phyloP scores from a whole-genome alignment of 2,797 vertebrate genomes.

The Coregonus sp. region DNA sequence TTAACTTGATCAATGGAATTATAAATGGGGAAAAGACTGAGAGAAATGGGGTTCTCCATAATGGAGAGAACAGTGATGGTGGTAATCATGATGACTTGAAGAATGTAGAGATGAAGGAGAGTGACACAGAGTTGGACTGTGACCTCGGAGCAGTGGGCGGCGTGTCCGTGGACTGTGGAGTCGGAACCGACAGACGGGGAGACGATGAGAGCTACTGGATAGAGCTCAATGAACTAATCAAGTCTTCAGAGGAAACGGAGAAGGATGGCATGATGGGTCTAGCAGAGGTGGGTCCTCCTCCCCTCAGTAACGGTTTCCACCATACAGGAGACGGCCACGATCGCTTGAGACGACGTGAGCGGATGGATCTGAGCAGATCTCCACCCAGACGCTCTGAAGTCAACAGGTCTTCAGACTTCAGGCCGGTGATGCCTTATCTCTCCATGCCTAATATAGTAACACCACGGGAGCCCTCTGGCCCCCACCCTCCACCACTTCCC shows the following conservation, averaged over 20 bases:
- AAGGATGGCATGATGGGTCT: slow-evolving; percentile 52
- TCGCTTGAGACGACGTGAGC: slow-evolving; percentile 64
- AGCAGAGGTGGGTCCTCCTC: slow-evolving; percentile 34
- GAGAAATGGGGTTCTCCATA: slow-evolving; percentile 70
- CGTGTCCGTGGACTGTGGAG: slow-evolving; percentile 61
- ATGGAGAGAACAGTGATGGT: slow-evolving; percentile 69
- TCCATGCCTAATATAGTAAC: slow-evolving; percentile 71
- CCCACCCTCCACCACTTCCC: slow-evolving; percentile 62
- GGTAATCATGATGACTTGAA: slow-evolving; percentile 62
- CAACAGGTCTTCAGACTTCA: slow-evolving; percentile 51
- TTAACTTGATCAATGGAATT: slow-evolving; percentile 81
- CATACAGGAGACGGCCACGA: slow-evolving; percentile 59
- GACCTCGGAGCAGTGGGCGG: slow-evolving; percentile 90
- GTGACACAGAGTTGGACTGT: slow-evolving; percentile 78
- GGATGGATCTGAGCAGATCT: slow-evolving; percentile 52
- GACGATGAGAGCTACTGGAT: slow-evolving; percentile 64
- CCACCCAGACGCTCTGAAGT: slow-evolving; percentile 55
- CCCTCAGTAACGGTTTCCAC: slow-evolving; percentile 80
- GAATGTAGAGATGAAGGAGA: slow-evolving; percentile 75
- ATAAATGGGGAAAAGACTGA: slow-evolving; percentile 71
- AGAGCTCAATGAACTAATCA: slow-evolving; percentile 83
- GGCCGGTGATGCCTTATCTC: slow-evolving; percentile 71
- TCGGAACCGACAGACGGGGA: slow-evolving; percentile 53
- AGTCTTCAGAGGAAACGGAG: slow-evolving; percentile 74
- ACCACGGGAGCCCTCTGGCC: slow-evolving; percentile 66